Conservation (phyloP, 2,888 invertebrate genomes). For the Taphrorychus bicolor region DNA sequence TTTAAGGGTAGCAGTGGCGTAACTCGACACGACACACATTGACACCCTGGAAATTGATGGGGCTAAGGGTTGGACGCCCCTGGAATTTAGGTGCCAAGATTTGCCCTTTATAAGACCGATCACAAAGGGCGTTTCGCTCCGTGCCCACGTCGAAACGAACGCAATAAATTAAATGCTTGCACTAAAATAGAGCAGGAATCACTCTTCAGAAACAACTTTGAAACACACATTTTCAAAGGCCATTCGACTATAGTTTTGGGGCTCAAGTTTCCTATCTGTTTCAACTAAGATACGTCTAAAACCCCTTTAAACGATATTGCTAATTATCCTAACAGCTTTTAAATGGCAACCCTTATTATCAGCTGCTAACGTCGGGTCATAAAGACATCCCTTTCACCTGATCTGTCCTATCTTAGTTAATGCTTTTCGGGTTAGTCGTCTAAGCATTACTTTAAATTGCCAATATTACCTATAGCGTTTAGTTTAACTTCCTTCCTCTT, state of each 20-base stretch:
- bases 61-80: too few relatives aligned
- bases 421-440: neutral
- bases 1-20: slow-evolving; percentile 22
- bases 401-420: neutral
- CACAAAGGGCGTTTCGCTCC: slow-evolving; percentile 18
- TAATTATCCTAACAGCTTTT: neutral
- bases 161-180: slow-evolving; percentile 34
- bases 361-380: neutral
- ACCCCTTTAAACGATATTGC: neutral
- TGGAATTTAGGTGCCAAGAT: slow-evolving; percentile 2
- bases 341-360: neutral
- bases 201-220: neutral
- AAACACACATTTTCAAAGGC: neutral
- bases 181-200: neutral
- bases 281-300: slow-evolving; percentile 1
- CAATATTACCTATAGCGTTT: neutral
- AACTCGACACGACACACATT: neutral
- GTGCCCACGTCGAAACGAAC: slow-evolving; percentile 16
- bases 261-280: neutral
- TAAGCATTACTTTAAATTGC: neutral
- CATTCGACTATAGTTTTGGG: neutral
- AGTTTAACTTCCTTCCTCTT: too few relatives aligned
- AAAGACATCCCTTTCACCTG: neutral
- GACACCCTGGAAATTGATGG: neutral
- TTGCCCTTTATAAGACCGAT: slow-evolving; percentile 19